Base-by-base conservation (phyloP, 1,140 invertebrate species). In the Trachymyrmex cornetzi region DNA sequence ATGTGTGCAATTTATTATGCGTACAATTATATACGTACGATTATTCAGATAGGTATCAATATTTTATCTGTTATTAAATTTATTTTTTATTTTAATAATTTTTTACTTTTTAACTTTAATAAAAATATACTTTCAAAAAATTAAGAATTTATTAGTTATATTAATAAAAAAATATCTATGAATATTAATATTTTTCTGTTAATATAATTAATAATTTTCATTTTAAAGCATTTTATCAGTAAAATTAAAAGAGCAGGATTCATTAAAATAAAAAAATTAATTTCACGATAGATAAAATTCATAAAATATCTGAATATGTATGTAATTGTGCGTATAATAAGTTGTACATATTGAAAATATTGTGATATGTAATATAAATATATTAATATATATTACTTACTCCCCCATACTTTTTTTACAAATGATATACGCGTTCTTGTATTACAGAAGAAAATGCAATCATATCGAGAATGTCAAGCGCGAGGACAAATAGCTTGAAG, bases 261-360 rank as follows among this genome's bases (percentile, higher is more conserved):
- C 3, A 30, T 30, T 64, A 19, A 2, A 7, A 57, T 16, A 30
- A 64, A 64, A 64, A 34, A 30, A 27, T 64, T 64, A 30, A 34
- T 63, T 63, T 63, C 27, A 64, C 16, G 34, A 38, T n/a, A 44
- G 38, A 44, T 14, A 14, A 59, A 59, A 59, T 59, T 57, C 3
- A 57, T 57, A 22, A 22, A 38, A 61, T 24, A 27, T 14, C 14
- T 30, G 6, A 63, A 6, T 30, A 63, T 27, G 16, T n/a, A 19
- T 63, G 11, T 63, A 63, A 50, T 50, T 50, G 11, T 27, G 14
- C 7, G 4, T 22, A 24, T 27, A 61, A 63, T 14, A 27, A 63
- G 12, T 16, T 63, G 24, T 63, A 63, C 27, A 24, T 22, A 59
- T 63, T 19, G 61, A 30, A 64, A 64, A 64, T 64, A 64, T 64